Conservation (phyloP, 2,888 invertebrate genomes). For the Drosophila testacea region DNA sequence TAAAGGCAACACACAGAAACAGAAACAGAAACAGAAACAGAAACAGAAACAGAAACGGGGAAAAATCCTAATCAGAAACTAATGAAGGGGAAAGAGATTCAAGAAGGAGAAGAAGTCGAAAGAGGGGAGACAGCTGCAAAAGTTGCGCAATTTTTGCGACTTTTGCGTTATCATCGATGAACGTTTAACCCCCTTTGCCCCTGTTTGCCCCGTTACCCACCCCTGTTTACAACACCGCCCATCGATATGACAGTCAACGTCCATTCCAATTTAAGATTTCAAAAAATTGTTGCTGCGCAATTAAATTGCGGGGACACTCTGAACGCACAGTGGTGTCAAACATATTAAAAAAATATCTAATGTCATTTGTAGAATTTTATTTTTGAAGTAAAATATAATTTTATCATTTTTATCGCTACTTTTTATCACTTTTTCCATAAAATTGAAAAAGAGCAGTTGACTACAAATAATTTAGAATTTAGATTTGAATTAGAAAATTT, state of each 20-base stretch:
- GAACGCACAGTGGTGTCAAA: constrained; percentile 40
- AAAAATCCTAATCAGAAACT: constrained; percentile 65
- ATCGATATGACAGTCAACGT: constrained; percentile 31
- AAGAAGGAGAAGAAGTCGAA: not conserved
- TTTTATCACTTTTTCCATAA: too few species aligned
- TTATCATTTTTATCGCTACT: too few species aligned
- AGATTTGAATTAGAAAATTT: too few species aligned
- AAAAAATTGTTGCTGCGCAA: constrained; percentile 46
- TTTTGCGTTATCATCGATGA: constrained; percentile 47
- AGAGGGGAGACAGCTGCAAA: constrained; percentile 41
- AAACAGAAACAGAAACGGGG: constrained; percentile 6
- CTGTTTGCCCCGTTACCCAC: not conserved
- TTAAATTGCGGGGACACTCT: constrained; percentile 36
- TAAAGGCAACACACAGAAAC: constrained; percentile 15
- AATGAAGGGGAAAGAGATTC: constrained; percentile 24
- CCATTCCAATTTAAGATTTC: constrained; percentile 51
- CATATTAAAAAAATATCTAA: too few species aligned
- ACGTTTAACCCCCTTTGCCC: constrained; percentile 7
- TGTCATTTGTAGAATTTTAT: too few species aligned
- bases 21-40: constrained; percentile 7
- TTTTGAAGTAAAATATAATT: too few species aligned
- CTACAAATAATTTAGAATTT: too few species aligned
- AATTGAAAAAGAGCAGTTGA: too few species aligned
- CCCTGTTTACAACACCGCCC: not conserved
- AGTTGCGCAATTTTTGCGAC: constrained; percentile 53